A percentile compares a stretch with the other conserved stretches of the same genome.
Conservation (phyloP, 1,140 invertebrate species). For the Penaeus japonicus region DNA sequence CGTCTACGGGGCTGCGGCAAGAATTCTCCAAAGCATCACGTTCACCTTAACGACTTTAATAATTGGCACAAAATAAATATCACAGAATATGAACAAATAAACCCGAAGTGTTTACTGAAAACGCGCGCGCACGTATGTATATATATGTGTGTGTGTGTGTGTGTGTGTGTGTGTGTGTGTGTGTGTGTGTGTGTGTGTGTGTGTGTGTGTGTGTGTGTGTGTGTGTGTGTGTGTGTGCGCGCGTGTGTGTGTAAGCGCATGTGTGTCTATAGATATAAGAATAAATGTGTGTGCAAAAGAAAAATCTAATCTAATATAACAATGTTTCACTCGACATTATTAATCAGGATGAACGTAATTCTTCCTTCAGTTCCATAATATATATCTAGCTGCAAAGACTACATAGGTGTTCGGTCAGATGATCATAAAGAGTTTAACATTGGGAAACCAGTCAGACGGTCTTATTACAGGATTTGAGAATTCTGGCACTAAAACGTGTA, state of each 20-base stretch:
- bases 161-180: background rate
- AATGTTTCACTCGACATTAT: no score
- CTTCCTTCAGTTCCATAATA: no score
- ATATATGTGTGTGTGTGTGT: background rate
- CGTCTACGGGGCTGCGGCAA: conserved; percentile 50
- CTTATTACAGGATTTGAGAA: no score
- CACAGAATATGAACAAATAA: conserved; percentile 51
- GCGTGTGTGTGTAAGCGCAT: background rate
- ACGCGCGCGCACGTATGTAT: background rate
- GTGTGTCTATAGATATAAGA: background rate
- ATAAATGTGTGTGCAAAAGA: background rate
- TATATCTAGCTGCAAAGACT: no score
- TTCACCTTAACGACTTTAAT: conserved; percentile 45
- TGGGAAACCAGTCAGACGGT: no score
- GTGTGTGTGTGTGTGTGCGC: background rate
- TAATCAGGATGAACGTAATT: no score
- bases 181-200: background rate
- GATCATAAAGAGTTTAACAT: no score
- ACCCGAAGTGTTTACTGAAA: background rate
- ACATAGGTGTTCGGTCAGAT: no score
- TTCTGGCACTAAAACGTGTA: no score
- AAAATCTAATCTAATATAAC: no score
- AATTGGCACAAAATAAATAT: conserved; percentile 57
- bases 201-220: background rate
- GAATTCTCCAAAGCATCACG: conserved; percentile 47